Percentiles rank a stretch among this genome's conserved stretches.
Evolutionary conservation across 2,888 invertebrate genomes (phyloP).

Genomic region (Eupelmus urozonus): DNA sequence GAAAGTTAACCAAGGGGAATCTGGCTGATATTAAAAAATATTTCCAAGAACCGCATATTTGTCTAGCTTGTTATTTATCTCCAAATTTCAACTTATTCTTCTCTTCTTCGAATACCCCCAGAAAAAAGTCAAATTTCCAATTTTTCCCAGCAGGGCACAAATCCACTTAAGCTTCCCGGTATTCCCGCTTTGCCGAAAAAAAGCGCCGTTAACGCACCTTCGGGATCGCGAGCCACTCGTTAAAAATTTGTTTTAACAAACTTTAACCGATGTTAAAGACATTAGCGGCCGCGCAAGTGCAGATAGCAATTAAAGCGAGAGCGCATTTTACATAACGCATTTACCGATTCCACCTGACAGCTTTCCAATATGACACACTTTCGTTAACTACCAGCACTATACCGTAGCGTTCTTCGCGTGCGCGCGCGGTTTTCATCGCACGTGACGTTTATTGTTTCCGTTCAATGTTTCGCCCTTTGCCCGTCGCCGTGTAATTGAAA

Average conservation of each 20-base stretch:
- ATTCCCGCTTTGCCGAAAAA: too few relatives aligned
- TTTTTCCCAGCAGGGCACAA: too few relatives aligned
- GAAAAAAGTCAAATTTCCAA: too few relatives aligned
- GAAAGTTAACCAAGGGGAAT: too few relatives aligned
- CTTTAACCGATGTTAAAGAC: constrained; percentile 4
- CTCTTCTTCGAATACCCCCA: too few relatives aligned
- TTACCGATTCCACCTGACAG: constrained; percentile 44
- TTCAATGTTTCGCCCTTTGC: background rate
- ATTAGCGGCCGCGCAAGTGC: constrained; percentile 7
- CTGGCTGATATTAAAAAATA: too few relatives aligned
- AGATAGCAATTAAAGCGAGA: constrained; percentile 36
- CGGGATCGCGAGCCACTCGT: too few relatives aligned
- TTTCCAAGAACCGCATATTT: too few relatives aligned
- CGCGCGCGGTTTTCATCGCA: constrained; percentile 30
- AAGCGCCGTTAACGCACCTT: too few relatives aligned
- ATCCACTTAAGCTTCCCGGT: too few relatives aligned
- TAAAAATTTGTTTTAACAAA: constrained; percentile 14
- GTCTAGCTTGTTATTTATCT: too few relatives aligned
- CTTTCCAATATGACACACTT: constrained; percentile 54
- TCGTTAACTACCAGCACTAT: constrained; percentile 22
- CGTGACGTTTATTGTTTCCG: constrained; percentile 41
- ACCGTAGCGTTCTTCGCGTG: background rate
- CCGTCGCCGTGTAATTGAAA: constrained; percentile 1
- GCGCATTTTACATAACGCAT: constrained; percentile 45
- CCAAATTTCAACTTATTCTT: too few relatives aligned